Evolutionary conservation across 2,113 vertebrate species (phyloP), one percentile per base, ranked within the genome.

Genomic region (Urocolius indicus): DNA sequence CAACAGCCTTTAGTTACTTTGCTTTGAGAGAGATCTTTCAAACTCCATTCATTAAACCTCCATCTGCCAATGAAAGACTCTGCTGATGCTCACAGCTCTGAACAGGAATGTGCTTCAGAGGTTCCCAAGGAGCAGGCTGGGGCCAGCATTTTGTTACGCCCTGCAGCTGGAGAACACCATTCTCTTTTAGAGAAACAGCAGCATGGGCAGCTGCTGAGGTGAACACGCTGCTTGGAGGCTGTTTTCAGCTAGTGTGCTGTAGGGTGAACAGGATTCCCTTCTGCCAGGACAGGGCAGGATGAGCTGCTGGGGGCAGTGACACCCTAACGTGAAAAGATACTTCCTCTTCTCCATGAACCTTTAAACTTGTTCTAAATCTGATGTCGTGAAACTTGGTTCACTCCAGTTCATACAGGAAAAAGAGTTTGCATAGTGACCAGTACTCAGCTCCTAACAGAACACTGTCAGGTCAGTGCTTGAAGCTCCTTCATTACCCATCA

Each of bases 221-320:
- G 54, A 76, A 8, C 3, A 0, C 0, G 17, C 2, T 55, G 81
- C 92, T 78, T 34, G 4, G 78, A 16, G 90, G 72, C 68, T 66
- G 92, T 45, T 84, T 66, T 22, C 77, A 91, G 46, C 65, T 52
- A 87, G 51, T 63, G 20, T 52, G 81, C 55, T 43, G 84, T 14
- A 62, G 77, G 84, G 84, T 66, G 92, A 87, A 84, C 48, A 65
- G 84, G 81, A 77, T 52, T 89, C 51, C 87, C 77, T 66, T 90
- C 77, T 89, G 81, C 90, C 81, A 84, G 92, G 84, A 87, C 81
- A 91, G 77, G 94, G 95, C 73, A 95, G 95, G 76, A 87, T 84
- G 87, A 55, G 46, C 87, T 91, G 87, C 72, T 73, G 84, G 76
- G 87, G 90, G 68, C 94, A 96, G 73, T 54, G 74, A 81, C 84